These are phyloP conservation scores for Hydrotaea cyrtoneurina DNA, from an alignment of 2,888 invertebrate genomes.

Conservation along the genomic window DNA sequence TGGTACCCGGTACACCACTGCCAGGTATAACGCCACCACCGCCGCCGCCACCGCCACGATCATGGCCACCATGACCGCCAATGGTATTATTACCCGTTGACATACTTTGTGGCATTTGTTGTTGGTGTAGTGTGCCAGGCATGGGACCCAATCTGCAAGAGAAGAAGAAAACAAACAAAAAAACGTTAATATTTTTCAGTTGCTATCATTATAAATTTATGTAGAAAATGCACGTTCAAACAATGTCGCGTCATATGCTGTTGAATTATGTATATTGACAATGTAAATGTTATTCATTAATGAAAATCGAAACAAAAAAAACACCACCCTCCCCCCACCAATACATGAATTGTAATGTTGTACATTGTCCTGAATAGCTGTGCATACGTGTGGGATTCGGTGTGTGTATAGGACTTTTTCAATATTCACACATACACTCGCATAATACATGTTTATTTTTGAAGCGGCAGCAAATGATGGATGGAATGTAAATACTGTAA, in stretches of 20 bases:
- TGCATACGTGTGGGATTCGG: neutral
- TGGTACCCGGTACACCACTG: conserved; percentile 73
- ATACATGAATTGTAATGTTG: conserved; percentile 63
- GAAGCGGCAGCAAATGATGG: conserved; percentile 61
- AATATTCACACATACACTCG: neutral
- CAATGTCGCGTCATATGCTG: conserved; percentile 68
- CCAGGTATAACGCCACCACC: conserved; percentile 71
- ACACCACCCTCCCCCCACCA: neutral
- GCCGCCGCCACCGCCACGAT: conserved; percentile 75
- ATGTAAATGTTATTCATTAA: conserved; percentile 66
- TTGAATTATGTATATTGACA: conserved; percentile 70
- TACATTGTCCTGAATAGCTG: conserved; percentile 62
- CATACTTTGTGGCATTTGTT: conserved; percentile 82
- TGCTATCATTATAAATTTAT: conserved; percentile 36
- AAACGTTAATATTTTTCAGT: conserved; percentile 53
- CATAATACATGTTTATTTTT: neutral
- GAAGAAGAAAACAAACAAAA: conserved; percentile 40
- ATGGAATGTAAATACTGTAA: conserved; percentile 70
- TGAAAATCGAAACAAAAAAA: conserved; percentile 32
- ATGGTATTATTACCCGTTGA: conserved; percentile 85
- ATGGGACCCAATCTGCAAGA: conserved; percentile 78
- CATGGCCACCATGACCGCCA: conserved; percentile 78
- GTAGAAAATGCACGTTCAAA: conserved; percentile 54
- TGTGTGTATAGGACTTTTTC: neutral
- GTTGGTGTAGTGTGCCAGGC: conserved; percentile 78